These are phyloP conservation scores for Chrysomallon squamiferum DNA, from an alignment of 1,140 invertebrate species.

Conservation along the genomic window DNA sequence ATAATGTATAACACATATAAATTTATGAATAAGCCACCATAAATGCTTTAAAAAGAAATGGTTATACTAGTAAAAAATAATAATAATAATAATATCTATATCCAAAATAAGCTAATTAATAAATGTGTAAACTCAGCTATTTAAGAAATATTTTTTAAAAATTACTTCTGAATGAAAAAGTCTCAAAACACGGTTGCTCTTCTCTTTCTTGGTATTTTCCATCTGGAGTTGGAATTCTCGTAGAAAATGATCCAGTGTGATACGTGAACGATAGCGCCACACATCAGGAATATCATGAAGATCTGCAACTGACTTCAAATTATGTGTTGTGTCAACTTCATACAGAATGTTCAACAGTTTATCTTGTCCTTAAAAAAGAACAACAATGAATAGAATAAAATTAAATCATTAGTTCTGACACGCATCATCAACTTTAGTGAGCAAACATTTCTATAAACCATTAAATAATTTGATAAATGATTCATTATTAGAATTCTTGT, in stretches of 20 bases:
- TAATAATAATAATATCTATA: no score
- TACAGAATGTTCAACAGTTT: slow-evolving; percentile 31
- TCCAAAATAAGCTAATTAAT: no score
- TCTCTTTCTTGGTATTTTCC: neutral
- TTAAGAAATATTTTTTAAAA: no score
- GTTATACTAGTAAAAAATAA: no score
- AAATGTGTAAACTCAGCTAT: no score
- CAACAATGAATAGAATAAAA: neutral
- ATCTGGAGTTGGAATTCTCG: slow-evolving; percentile 19
- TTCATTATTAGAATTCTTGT: no score
- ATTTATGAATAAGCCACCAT: no score
- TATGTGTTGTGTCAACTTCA: slow-evolving; percentile 25
- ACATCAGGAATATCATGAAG: slow-evolving; percentile 22
- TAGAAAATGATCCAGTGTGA: slow-evolving; percentile 25
- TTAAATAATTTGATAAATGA: neutral
- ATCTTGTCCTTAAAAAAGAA: slow-evolving; percentile 19
- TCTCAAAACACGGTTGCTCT: neutral
- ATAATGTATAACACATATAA: no score
- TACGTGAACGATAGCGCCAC: slow-evolving; percentile 17
- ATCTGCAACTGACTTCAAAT: neutral
- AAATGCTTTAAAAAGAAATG: no score
- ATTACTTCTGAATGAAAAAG: slow-evolving; percentile 15
- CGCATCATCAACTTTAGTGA: neutral
- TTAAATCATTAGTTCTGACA: neutral
- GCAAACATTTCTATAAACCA: neutral